Evolutionary conservation across 2,113 vertebrate genomes (phyloP), one percentile per base, ranked within the genome.

Genomic region (Galemys pyrenaicus): DNA sequence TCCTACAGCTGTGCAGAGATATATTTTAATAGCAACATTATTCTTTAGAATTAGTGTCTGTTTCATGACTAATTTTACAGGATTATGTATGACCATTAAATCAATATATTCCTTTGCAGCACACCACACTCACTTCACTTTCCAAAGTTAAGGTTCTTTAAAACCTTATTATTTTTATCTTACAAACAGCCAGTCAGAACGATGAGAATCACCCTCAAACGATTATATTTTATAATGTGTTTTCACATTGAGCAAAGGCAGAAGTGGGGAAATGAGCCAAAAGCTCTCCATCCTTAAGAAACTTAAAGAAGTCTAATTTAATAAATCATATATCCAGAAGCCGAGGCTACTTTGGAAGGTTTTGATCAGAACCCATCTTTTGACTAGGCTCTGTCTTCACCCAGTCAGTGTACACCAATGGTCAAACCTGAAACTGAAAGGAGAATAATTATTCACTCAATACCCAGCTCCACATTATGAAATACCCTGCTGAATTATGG

Each of bases 31-130:
- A 82, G 77, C 46, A 91, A 41, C 64, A 32, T 58, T 67, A 79
- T 93, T 92, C 84, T 93, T 96, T 96, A 87, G 95, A 96, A 97
- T 96, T 93, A 94, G 62, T 91, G 71, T 95, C 89, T 96, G 44
- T 85, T 96, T 97, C 93, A 89, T 75, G 84, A 89, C 91, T 95
- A 94, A 97, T 93, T 97, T 96, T 90, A 91, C 15, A 92, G 89
- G 73, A 93, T 92, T 92, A 81, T 94, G 74, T 85, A 67, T 79
- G 91, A 70, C 93, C 87, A 96, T 46, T 89, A 65, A 89, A 96
- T 89, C 88, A 94, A 87, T 91, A 84, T 93, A 94, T 84, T 90
- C 75, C 5, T 96, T 87, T 96, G 77, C 81, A 79, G 62, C 19
- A 5, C 17, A 78, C 28, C 3, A 51, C 30, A 54, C 65, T 93